Conservation (phyloP, 1,140 invertebrate genomes). For the Magallana gigas region DNA sequence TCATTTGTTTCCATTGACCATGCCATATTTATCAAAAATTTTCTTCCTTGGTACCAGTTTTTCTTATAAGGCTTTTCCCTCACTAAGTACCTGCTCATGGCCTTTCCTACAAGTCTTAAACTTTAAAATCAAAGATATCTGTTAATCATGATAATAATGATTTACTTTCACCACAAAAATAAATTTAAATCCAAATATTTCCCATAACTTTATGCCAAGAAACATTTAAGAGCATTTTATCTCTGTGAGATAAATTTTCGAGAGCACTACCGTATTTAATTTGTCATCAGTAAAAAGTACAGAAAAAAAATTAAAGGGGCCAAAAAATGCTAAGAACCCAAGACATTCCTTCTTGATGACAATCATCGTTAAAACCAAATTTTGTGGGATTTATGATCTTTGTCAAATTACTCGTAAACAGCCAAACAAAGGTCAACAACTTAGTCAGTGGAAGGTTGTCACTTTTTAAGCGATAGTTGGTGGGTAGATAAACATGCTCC, state of each 20-base stretch:
- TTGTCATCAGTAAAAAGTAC: constrained; percentile 10
- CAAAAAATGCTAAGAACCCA: not conserved
- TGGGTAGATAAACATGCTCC: constrained; percentile 25
- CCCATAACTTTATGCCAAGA: constrained; percentile 1
- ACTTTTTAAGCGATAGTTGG: constrained; percentile 4
- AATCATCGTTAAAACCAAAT: constrained; percentile 1
- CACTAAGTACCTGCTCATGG: too few relatives aligned
- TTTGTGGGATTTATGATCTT: not conserved
- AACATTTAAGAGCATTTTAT: not conserved
- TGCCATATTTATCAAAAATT: too few relatives aligned
- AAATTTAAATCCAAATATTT: not conserved
- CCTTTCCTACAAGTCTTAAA: too few relatives aligned
- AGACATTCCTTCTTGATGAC: constrained; percentile 12
- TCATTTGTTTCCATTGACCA: too few relatives aligned
- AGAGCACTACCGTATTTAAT: not conserved
- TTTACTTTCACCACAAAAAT: too few relatives aligned
- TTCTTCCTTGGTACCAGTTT: too few relatives aligned
- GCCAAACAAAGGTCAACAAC: constrained; percentile 30
- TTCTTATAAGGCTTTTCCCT: too few relatives aligned
- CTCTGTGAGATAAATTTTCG: not conserved
- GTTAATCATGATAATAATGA: too few relatives aligned
- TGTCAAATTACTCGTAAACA: constrained; percentile 21
- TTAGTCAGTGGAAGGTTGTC: not conserved
- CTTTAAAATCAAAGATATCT: too few relatives aligned
- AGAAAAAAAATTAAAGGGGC: constrained; percentile 17